Evolutionary conservation across 2,113 vertebrate genomes (phyloP).

Genomic region (Notothenia coriiceps): DNA sequence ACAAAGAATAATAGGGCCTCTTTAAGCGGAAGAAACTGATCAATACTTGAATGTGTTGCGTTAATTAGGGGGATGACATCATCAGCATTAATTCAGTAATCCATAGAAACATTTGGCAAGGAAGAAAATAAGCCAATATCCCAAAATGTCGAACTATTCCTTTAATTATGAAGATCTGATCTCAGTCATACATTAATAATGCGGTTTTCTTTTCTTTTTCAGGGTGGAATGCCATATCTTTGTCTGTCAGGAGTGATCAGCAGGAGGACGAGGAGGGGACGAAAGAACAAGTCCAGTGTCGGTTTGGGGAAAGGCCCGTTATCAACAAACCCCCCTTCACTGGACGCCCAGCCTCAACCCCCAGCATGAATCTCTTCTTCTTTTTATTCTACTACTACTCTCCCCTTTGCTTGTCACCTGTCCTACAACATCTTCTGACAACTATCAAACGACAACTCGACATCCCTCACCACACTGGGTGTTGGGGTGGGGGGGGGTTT

Average conservation of each 20-base stretch:
- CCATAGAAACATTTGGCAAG: too few species aligned
- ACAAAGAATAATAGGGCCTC: too few species aligned
- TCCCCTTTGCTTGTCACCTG: slow-evolving; percentile 55
- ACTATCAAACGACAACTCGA: slow-evolving; percentile 4
- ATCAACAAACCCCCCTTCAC: slow-evolving; percentile 58
- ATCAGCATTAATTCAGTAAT: too few species aligned
- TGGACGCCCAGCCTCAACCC: slow-evolving; percentile 51
- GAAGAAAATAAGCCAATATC: background rate
- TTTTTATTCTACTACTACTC: slow-evolving; percentile 59
- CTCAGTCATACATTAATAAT: background rate
- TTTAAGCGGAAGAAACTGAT: too few species aligned
- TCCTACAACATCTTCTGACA: slow-evolving; percentile 22
- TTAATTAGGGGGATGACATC: too few species aligned
- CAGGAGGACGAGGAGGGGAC: slow-evolving; percentile 61
- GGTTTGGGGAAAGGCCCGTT: slow-evolving; percentile 34
- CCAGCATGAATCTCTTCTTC: slow-evolving; percentile 79
- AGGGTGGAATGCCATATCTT: slow-evolving; percentile 64
- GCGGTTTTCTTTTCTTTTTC: slow-evolving; percentile 23
- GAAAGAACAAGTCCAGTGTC: slow-evolving; percentile 62
- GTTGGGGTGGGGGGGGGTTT: slow-evolving; percentile 9
- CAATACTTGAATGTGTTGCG: too few species aligned
- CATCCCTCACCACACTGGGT: slow-evolving; percentile 38
- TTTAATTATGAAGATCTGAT: too few species aligned
- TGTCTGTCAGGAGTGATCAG: slow-evolving; percentile 69
- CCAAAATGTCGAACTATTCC: background rate